Base-by-base conservation (phyloP, 1,140 invertebrate species). In the Orussus abietinus region DNA sequence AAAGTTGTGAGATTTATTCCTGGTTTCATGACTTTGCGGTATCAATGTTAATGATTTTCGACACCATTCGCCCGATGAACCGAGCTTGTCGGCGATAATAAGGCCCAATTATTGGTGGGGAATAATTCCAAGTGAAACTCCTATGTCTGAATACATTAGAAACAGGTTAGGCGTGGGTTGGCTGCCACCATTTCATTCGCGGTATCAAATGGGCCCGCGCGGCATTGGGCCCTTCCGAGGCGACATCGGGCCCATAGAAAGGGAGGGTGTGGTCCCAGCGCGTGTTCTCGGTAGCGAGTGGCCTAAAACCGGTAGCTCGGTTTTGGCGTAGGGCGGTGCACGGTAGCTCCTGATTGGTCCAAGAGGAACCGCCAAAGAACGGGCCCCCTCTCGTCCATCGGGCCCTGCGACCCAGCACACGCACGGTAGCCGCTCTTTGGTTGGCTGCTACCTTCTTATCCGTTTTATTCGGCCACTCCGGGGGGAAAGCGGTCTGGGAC, bases 261-360 rank as follows among this genome's bases (percentile, higher is more conserved):
- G 49, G 54, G 58, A 61, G 64, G 59, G 57, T 59, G 66, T 66
- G 62, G 59, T 67, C 53, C 34, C 62, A 47, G 25, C 35, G 39
- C 47, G 54, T 49, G 49, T 48, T 39, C 43, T 47, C 41, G 32
- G 49, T 53, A 54, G 64, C 55, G 57, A 64, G 51, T 64, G 66
- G 66, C 51, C 46, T 42, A 59, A 66, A 69, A 71, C 64, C 67
- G 56, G 66, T 72, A 72, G 68, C 58, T 46, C 38, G 48, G 53
- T 55, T 62, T 62, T 62, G 57, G 55, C 57, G 55, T 55, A 69
- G 66, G 67, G 64, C 67, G 71, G 63, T 57, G 62, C 68, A 64
- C 71, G 46, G 69, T 71, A 74, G 69, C 63, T 36, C 48, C 47
- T 57, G 42, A 48, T 17, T 7, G 37, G 44, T 41, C 29, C 48